These are phyloP conservation scores for Diacarnus erythraeanus DNA, from an alignment of 37 sponge, comb jelly and placozoan genomes.

Conservation along the genomic window DNA sequence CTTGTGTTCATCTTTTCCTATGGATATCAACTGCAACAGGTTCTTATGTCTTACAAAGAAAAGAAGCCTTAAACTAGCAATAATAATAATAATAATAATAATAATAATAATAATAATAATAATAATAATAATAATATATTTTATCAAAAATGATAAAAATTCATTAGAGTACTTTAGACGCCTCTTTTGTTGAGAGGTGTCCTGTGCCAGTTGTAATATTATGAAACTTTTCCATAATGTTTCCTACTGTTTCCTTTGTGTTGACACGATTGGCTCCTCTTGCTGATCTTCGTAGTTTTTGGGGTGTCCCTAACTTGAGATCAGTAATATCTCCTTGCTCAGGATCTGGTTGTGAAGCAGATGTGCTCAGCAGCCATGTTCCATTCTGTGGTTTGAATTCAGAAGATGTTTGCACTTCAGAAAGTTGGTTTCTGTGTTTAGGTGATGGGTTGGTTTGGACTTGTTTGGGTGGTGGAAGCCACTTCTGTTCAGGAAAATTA, in stretches of 20 bases:
- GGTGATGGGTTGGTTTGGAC: neutral
- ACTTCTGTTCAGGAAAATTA: no score
- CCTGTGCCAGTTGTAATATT: neutral
- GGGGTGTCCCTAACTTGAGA: neutral
- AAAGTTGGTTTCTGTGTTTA: neutral
- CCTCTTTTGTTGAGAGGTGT: neutral
- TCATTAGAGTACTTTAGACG: neutral
- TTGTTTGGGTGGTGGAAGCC: neutral
- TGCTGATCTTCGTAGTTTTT: neutral
- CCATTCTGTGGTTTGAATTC: neutral
- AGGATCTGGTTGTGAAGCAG: neutral
- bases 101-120: no score
- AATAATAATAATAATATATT: no score
- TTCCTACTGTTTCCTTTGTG: neutral
- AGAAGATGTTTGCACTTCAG: no score
- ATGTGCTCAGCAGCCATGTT: neutral
- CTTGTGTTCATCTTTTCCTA: slow-evolving; percentile 1
- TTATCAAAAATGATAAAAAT: neutral
- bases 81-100: no score
- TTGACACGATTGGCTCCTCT: neutral
- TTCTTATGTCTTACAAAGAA: neutral
- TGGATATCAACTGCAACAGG: neutral
- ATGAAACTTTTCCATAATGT: slow-evolving; percentile 6
- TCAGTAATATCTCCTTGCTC: neutral
- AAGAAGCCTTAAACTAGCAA: neutral